A percentile compares a stretch with the other conserved stretches of the same genome.
Conservation (phyloP, 35 echinoderm and acorn worm species). For the Acanthaster planci region DNA sequence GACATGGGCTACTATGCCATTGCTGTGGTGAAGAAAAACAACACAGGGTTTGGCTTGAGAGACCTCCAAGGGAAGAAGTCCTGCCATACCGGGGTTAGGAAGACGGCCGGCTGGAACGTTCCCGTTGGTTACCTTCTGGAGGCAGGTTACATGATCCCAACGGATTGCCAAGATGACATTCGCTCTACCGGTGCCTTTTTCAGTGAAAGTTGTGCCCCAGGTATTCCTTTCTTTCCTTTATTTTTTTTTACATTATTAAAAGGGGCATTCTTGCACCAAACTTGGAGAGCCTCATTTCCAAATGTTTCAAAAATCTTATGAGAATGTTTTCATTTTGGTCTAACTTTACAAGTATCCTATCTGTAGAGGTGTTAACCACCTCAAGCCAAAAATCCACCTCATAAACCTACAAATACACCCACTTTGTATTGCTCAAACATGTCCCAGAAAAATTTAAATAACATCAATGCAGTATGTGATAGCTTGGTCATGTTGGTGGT, state of each 20-base stretch:
- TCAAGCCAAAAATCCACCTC: no score
- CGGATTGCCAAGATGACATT: constrained; percentile 55
- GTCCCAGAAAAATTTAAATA: no score
- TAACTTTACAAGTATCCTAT: no score
- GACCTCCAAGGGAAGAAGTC: constrained; percentile 52
- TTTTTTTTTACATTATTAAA: not conserved
- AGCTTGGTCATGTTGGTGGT: no score
- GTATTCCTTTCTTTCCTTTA: constrained; percentile 34
- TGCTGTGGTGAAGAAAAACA: constrained; percentile 53
- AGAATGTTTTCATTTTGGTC: not conserved
- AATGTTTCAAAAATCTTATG: not conserved
- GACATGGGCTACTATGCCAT: constrained; percentile 56
- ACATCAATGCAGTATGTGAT: no score
- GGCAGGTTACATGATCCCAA: constrained; percentile 31
- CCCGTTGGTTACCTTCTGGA: constrained; percentile 68
- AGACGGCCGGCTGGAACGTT: constrained; percentile 90
- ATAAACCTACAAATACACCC: no score
- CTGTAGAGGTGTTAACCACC: no score
- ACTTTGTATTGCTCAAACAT: no score
- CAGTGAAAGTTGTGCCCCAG: constrained; percentile 79
- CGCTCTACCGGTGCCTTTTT: constrained; percentile 65
- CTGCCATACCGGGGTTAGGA: constrained; percentile 74
- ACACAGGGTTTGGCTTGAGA: constrained; percentile 46
- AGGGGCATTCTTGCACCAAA: not conserved
- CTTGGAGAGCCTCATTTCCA: no score